A percentile compares a stretch with the other conserved stretches of the same genome.
Evolutionary conservation across 2,888 invertebrate genomes (phyloP).

Genomic region (Octodonta nipae): DNA sequence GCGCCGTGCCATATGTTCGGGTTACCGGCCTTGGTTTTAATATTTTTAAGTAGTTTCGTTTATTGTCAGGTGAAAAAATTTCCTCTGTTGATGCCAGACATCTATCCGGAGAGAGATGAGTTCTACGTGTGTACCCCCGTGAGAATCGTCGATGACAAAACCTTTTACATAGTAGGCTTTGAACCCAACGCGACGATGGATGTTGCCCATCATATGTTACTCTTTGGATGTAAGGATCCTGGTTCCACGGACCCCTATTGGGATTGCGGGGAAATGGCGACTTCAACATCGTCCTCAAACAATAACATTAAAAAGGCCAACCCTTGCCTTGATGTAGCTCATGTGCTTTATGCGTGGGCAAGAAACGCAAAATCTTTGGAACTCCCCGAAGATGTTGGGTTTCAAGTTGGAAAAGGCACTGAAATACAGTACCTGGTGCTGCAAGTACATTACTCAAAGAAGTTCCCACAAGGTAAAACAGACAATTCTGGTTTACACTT

Average conservation of each 20-base stretch:
- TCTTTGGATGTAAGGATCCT: slow-evolving; percentile 78
- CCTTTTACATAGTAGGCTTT: slow-evolving; percentile 85
- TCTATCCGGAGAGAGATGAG: slow-evolving; percentile 67
- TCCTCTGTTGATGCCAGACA: slow-evolving; percentile 70
- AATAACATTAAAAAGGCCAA: slow-evolving; percentile 43
- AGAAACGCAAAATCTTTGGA: slow-evolving; percentile 72
- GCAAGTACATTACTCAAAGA: slow-evolving; percentile 52
- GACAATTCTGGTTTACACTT: slow-evolving; percentile 78
- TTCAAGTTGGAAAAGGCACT: slow-evolving; percentile 74
- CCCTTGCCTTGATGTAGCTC: slow-evolving; percentile 63
- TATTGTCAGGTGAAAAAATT: slow-evolving; percentile 41
- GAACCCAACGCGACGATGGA: slow-evolving; percentile 83
- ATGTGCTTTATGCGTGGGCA: slow-evolving; percentile 90
- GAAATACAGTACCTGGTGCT: slow-evolving; percentile 79
- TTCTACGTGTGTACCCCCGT: slow-evolving; percentile 84
- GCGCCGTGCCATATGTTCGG: slow-evolving; percentile 29
- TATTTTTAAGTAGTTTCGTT: slow-evolving; percentile 22
- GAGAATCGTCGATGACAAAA: slow-evolving; percentile 59
- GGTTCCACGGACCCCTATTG: slow-evolving; percentile 60
- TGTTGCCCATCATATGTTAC: slow-evolving; percentile 83
- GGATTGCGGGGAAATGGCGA: slow-evolving; percentile 89
- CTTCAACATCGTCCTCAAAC: slow-evolving; percentile 32
- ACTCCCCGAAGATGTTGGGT: slow-evolving; percentile 79
- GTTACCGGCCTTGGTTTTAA: slow-evolving; percentile 18
- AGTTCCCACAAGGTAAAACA: slow-evolving; percentile 52